Base-by-base conservation (phyloP, 1,140 invertebrate genomes). In the Trichonephila inaurata region DNA sequence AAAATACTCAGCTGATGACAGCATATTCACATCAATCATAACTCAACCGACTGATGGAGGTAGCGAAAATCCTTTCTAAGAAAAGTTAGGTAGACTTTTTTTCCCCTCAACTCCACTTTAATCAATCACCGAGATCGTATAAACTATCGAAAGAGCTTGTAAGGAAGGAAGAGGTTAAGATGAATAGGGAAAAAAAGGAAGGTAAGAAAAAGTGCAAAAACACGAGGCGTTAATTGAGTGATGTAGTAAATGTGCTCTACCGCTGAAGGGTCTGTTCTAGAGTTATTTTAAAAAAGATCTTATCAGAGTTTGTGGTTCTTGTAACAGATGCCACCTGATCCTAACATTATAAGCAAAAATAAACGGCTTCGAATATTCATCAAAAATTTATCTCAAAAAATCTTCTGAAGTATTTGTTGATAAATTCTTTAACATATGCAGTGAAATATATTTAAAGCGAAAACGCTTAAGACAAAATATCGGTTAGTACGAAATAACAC, bases 201-300 rank as follows among this genome's bases (percentile, higher is more conserved):
- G n/a, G 5, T 16, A 58, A 5, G 33, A 87, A 40, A 7, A 64
- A 24, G 33, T 28, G 24, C 10, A 69, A 14, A 51, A 69, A 18
- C 18, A 33, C 28, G 33, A 87, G 85, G n/a, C 19, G 61, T 87
- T 87, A 87, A 87, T 87, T 87, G 85, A 87, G 24, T 87, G 60
- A 60, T 64, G 61, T 18, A n/a, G 85, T 62, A 28, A 62, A 87
- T 24, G 58, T 12, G n/a, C 12, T 21, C 60, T 69, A 69, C 66
- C 66, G 24, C 3, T 69, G 66, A 24, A 69, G n/a, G 8, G 2
- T 12, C 10, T 12, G 24, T 69, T 28, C 10, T 69, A 1, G 66
- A 12, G 66, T 69, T 69, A 69, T n/a, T 69, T 69, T 69, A 69
- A 69, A 69, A 69, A 69, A 51, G 3, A 24, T 8, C 64, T 66